Evolutionary conservation across 1,140 invertebrate genomes (phyloP).

Genomic region (Drosophila subpulchrella): DNA sequence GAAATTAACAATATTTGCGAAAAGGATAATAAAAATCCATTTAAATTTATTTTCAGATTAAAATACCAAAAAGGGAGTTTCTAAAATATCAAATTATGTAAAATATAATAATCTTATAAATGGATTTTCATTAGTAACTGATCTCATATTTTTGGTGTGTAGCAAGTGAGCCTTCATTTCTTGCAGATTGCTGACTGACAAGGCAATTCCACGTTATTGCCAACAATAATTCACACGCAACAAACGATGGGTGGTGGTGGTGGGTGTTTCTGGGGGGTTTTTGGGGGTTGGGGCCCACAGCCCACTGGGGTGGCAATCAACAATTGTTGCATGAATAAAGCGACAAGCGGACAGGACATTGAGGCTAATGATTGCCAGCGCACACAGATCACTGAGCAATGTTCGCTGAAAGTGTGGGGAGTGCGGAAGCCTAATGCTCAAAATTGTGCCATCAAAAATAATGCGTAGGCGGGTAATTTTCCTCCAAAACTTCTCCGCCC

Average conservation of each 20-base stretch:
- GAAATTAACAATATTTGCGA: too few relatives aligned
- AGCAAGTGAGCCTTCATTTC: conserved; percentile 47
- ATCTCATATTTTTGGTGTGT: too few relatives aligned
- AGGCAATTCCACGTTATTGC: conserved; percentile 67
- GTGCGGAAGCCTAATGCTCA: conserved; percentile 33
- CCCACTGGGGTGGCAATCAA: conserved; percentile 60
- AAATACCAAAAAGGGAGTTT: too few relatives aligned
- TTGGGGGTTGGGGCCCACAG: neutral
- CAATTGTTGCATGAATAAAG: conserved; percentile 78
- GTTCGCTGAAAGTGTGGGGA: conserved; percentile 3
- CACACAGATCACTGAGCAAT: conserved; percentile 78
- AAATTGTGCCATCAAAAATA: conserved; percentile 81
- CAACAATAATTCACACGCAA: conserved; percentile 75
- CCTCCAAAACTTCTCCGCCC: neutral
- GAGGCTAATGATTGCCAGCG: conserved; percentile 72
- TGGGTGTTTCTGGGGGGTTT: neutral
- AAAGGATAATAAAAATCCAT: too few relatives aligned
- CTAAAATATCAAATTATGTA: too few relatives aligned
- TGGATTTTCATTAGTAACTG: too few relatives aligned
- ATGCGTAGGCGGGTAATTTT: conserved; percentile 53
- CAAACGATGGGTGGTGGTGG: conserved; percentile 19
- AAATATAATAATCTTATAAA: too few relatives aligned
- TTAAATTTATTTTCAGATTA: too few relatives aligned
- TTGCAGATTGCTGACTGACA: conserved; percentile 67
- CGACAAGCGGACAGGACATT: conserved; percentile 39